Conservation (phyloP, 2,113 vertebrate species). For the Myanophis thanlyinensis region DNA sequence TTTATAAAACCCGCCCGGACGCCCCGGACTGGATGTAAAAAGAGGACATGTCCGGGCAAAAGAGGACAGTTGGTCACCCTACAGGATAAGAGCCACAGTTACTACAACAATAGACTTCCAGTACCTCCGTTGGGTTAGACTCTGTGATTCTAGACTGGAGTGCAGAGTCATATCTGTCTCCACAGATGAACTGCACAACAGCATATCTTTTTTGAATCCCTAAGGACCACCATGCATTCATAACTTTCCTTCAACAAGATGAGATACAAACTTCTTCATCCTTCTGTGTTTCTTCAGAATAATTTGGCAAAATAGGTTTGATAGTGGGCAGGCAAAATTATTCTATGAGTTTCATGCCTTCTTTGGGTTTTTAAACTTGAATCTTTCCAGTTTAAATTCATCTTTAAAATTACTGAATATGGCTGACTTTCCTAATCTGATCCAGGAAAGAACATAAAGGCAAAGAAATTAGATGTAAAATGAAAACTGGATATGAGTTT, state of each 20-base stretch:
- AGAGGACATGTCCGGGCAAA: too few species aligned
- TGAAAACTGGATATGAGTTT: not conserved
- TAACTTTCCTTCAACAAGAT: not conserved
- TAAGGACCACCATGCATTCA: not conserved
- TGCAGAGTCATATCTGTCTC: not conserved
- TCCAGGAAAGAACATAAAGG: not conserved
- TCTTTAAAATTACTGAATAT: not conserved
- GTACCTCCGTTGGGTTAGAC: not conserved
- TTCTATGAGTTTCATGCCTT: not conserved
- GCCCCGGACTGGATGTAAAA: too few species aligned
- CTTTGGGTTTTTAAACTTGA: not conserved
- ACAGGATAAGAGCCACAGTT: not conserved
- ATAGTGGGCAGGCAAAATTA: not conserved
- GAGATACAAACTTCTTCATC: not conserved
- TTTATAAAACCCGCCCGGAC: too few species aligned
- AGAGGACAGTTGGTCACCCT: too few species aligned
- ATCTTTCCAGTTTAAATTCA: not conserved
- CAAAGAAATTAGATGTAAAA: not conserved
- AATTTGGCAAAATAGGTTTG: not conserved
- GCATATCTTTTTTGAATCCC: not conserved
- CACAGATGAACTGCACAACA: not conserved
- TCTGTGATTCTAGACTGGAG: not conserved
- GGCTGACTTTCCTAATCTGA: not conserved
- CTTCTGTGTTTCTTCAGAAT: not conserved
- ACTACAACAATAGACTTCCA: not conserved